Base-by-base conservation (phyloP, 2,797 vertebrate species). In the Oryzias dopingdopingensis region DNA sequence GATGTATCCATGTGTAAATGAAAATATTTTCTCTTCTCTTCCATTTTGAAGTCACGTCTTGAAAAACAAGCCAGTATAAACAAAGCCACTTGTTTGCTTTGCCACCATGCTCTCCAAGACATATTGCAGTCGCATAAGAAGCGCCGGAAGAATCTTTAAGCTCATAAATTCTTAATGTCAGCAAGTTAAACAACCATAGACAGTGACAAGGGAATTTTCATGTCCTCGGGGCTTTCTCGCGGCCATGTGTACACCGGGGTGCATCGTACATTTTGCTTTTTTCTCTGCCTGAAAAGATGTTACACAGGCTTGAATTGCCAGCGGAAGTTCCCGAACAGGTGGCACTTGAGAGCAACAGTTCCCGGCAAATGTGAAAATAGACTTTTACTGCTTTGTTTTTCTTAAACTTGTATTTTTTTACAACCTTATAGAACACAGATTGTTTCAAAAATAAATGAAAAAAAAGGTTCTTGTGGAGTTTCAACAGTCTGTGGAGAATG, bases 151-250 rank as follows among this genome's bases (percentile, higher is more conserved):
- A 77, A 70, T 77, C 64, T 70, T 80, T 67, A 74, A 77, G 49
- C 79, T 83, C 62, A 83, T 88, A 72, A 72, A 88, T 84, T 82
- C 70, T 88, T 89, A 85, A 90, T 85, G 81, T 76, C 57, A 63
- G 64, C 2, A 49, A 79, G 84, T 86, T 86, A 82, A 85, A 86
- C 68, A 87, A 76, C 85, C 60, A 45, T 60, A 80, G 80, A 84
- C 64, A 5, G 57, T 5, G 66, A 65, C 83, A 66, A 69, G 78
- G 74, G 76, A 79, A 63, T 55, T 46, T 42, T 67, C 61, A 74
- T 71, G 62, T 73, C 75, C 78, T 84, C 22, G 0, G 74, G 80
- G 67, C 61, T 75, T 84, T 84, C 82, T 74, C 59, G 70, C 77
- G 74, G 74, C 71, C 65, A 68, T 69, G 70, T 71, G 82, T 66